Percentiles rank a stretch among this genome's conserved stretches.
Evolutionary conservation across 2,888 invertebrate genomes (phyloP).

Genomic region (Netelia virgata): DNA sequence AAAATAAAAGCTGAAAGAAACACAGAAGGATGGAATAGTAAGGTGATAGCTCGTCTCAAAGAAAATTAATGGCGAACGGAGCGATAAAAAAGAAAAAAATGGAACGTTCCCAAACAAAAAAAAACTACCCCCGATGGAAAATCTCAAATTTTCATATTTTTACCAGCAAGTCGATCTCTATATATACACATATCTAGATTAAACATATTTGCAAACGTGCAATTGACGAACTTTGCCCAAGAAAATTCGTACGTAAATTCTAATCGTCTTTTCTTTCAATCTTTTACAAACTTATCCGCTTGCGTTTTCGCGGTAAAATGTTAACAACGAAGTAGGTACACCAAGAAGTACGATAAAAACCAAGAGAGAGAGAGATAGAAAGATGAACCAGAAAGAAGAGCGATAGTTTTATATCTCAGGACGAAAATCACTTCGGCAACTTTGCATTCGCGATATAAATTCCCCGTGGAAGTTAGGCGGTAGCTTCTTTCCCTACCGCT

Average conservation of each 20-base stretch:
- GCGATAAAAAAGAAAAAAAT: too few relatives aligned
- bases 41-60: too few relatives aligned
- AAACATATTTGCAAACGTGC: constrained; percentile 5
- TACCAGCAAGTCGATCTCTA: background rate
- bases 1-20: too few relatives aligned
- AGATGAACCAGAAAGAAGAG: constrained; percentile 12
- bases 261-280: constrained; percentile 36
- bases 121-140: too few relatives aligned
- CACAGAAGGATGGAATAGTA: too few relatives aligned
- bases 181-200: background rate
- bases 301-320: background rate
- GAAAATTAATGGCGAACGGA: too few relatives aligned
- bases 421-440: constrained; percentile 47
- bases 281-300: background rate
- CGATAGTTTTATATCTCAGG: constrained; percentile 20
- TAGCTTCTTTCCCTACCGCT: constrained; percentile 8
- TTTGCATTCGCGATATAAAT: constrained; percentile 47
- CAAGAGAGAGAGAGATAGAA: constrained; percentile 2
- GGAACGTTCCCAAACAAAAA: too few relatives aligned
- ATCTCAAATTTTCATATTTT: background rate
- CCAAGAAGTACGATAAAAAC: background rate
- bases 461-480: constrained; percentile 26
- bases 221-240: constrained; percentile 38
- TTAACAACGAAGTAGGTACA: background rate
- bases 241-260: background rate